Percentiles rank a stretch among this genome's conserved stretches.
Evolutionary conservation across 92 coral and sea anemone species (phyloP).

Genomic region (Palythoa caribaeorum): DNA sequence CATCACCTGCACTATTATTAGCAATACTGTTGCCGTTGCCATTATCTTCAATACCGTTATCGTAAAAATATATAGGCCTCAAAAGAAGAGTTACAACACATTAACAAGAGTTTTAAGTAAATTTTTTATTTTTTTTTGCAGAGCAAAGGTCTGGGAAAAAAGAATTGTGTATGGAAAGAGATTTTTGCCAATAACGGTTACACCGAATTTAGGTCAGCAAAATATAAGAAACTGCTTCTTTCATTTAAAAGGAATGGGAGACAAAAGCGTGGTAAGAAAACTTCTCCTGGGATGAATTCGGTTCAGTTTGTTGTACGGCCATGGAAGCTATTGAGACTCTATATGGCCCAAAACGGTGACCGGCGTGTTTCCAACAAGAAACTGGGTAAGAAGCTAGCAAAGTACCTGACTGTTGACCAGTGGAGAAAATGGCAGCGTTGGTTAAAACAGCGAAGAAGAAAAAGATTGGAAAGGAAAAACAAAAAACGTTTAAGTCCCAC

Average conservation of each 20-base stretch:
- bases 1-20: too few relatives aligned
- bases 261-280: slow-evolving; percentile 67
- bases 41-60: too few relatives aligned
- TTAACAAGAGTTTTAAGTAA: not conserved
- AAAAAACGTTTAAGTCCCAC: slow-evolving; percentile 16
- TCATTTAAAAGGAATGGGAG: slow-evolving; percentile 87
- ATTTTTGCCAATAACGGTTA: slow-evolving; percentile 86
- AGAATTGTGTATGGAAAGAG: slow-evolving; percentile 86
- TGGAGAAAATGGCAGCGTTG: slow-evolving; percentile 85
- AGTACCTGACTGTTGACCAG: slow-evolving; percentile 68
- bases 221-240: slow-evolving; percentile 67
- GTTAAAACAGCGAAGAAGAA: slow-evolving; percentile 64
- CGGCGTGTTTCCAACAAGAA: slow-evolving; percentile 38
- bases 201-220: slow-evolving; percentile 85
- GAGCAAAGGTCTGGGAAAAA: slow-evolving; percentile 68
- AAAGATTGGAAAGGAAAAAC: slow-evolving; percentile 38
- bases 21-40: too few relatives aligned
- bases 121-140: slow-evolving; percentile 32
- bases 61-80: too few relatives aligned
- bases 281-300: slow-evolving; percentile 70
- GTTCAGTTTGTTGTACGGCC: slow-evolving; percentile 96
- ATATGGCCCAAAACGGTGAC: slow-evolving; percentile 62
- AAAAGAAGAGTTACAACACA: too few relatives aligned
- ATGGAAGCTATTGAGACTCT: slow-evolving; percentile 59
- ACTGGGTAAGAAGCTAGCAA: slow-evolving; percentile 49